Evolutionary conservation across 2,113 vertebrate genomes (phyloP).

Genomic region (Coryphaenoides rupestris): DNA sequence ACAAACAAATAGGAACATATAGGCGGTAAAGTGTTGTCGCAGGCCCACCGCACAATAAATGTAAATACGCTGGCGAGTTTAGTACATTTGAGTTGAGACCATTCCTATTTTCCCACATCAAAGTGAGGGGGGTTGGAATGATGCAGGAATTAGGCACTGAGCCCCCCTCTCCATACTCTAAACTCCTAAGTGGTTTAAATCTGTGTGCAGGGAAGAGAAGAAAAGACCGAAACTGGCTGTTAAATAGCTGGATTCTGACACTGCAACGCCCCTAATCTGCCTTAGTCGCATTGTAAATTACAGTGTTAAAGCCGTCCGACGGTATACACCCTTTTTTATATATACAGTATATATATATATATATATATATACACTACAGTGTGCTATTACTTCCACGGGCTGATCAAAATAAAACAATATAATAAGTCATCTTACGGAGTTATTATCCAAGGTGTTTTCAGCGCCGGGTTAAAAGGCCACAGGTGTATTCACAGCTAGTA

Average conservation of each 20-base stretch:
- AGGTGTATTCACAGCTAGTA: too few species aligned
- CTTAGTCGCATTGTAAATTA: constrained; percentile 62
- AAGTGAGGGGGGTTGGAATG: too few species aligned
- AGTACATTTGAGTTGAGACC: too few species aligned
- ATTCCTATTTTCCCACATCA: too few species aligned
- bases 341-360: too few species aligned
- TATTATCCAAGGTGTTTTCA: too few species aligned
- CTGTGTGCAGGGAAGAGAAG: constrained; percentile 54
- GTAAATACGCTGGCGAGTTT: too few species aligned
- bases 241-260: constrained; percentile 63
- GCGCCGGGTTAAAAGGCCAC: too few species aligned
- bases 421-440: too few species aligned
- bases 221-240: constrained; percentile 40
- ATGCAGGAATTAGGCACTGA: constrained; percentile 30
- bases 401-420: constrained; percentile 35
- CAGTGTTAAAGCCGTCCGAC: constrained; percentile 46
- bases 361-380: too few species aligned
- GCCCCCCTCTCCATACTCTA: constrained; percentile 42
- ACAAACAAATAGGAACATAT: neutral
- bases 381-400: constrained; percentile 30
- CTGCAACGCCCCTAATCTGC: constrained; percentile 64
- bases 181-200: constrained; percentile 65
- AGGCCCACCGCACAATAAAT: too few species aligned
- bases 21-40: too few species aligned
- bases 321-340: constrained; percentile 40